Evolutionary conservation across 2,113 vertebrate genomes (phyloP).

Genomic region (Entosphenus tridentatus): DNA sequence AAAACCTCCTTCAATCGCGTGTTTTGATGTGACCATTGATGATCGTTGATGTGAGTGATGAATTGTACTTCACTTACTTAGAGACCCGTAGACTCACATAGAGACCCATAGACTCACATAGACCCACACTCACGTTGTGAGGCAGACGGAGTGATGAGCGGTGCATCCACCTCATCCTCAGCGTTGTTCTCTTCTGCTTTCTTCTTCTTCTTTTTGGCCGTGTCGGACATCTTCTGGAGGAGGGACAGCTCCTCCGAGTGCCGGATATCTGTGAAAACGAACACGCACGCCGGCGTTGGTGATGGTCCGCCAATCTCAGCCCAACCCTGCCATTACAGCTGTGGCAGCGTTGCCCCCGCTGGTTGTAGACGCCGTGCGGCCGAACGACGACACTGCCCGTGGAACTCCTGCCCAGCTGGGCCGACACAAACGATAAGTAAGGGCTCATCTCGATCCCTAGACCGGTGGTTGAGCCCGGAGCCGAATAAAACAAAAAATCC

Average conservation of each 20-base stretch:
- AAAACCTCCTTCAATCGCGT: not conserved
- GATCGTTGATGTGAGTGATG: not conserved
- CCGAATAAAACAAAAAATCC: no score
- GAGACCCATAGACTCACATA: constrained; percentile 29
- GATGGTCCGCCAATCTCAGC: not conserved
- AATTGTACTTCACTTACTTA: constrained; percentile 26
- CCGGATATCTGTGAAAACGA: constrained; percentile 41
- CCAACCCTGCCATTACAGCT: not conserved
- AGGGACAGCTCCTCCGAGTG: constrained; percentile 73
- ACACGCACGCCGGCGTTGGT: not conserved
- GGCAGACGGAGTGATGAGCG: no score
- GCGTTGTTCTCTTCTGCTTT: constrained; percentile 48
- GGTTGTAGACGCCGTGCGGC: not conserved
- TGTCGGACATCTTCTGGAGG: constrained; percentile 38
- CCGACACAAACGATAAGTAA: constrained; percentile 6
- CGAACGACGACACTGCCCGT: not conserved
- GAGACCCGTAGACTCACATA: constrained; percentile 25
- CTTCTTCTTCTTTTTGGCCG: constrained; percentile 74
- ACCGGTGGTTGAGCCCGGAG: no score
- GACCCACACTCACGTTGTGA: constrained; percentile 25
- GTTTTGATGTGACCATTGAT: not conserved
- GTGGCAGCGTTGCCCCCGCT: not conserved
- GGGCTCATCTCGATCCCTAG: not conserved
- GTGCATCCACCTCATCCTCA: constrained; percentile 31
- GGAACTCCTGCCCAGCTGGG: not conserved